Conservation (phyloP, 1,140 invertebrate species). For the Bombyx mandarina region DNA sequence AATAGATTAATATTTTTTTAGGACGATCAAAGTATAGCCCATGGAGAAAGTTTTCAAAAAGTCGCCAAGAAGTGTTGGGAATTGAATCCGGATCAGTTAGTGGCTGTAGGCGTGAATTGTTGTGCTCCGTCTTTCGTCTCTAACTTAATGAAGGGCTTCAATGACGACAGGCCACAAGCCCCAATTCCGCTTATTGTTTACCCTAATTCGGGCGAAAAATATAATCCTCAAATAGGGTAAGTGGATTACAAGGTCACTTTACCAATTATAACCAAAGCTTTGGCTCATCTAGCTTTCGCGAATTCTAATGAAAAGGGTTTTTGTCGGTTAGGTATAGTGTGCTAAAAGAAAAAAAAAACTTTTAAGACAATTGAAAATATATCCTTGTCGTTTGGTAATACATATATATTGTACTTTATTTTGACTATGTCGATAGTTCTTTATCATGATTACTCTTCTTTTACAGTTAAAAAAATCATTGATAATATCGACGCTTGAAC, state of each 20-base stretch:
- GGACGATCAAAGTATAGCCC: constrained; percentile 77
- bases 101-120: constrained; percentile 91
- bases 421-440: no score
- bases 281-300: no score
- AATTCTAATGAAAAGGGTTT: no score
- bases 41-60: constrained; percentile 81
- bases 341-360: no score
- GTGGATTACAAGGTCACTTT: constrained; percentile 1
- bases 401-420: no score
- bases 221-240: constrained; percentile 74
- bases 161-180: constrained; percentile 61
- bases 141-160: constrained; percentile 73
- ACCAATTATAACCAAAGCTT: no score
- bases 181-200: constrained; percentile 80
- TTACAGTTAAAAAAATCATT: no score
- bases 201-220: constrained; percentile 84
- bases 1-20: constrained; percentile 27
- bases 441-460: no score
- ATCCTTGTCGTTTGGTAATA: no score
- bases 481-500: no score
- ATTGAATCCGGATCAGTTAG: constrained; percentile 75
- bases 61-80: constrained; percentile 76
- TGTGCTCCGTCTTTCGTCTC: constrained; percentile 72
- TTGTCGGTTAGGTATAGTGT: no score
- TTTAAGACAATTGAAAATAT: no score